phyloP scores from a whole-genome alignment of 2,888 invertebrate species.

The Eupithecia insigniata region DNA sequence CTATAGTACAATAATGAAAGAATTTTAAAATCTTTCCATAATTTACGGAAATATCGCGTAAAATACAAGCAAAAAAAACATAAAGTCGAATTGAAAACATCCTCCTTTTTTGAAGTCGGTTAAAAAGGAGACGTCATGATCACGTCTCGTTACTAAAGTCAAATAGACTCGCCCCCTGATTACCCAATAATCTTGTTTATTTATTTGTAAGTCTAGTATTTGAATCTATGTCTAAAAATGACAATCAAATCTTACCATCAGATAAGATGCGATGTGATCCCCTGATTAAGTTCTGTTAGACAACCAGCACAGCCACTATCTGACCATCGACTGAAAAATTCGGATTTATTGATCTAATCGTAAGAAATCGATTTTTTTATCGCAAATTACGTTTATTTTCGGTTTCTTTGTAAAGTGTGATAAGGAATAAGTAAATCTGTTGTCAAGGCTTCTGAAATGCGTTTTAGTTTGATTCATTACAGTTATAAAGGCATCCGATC shows the following conservation, averaged over 20 bases:
- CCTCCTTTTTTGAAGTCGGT: too few species aligned
- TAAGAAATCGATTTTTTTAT: constrained; percentile 75
- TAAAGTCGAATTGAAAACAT: too few species aligned
- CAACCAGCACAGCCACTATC: constrained; percentile 75
- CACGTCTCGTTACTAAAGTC: too few species aligned
- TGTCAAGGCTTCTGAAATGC: constrained; percentile 31
- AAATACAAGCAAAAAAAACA: too few species aligned
- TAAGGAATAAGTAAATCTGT: constrained; percentile 63
- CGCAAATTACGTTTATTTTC: constrained; percentile 75
- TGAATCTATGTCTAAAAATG: constrained; percentile 2
- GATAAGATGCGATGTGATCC: constrained; percentile 57
- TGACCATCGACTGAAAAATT: constrained; percentile 76
- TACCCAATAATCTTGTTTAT: neutral
- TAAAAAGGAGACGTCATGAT: too few species aligned
- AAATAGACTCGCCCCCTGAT: too few species aligned
- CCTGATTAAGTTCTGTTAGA: constrained; percentile 18
- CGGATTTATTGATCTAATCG: constrained; percentile 72
- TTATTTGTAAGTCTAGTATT: neutral
- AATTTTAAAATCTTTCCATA: too few species aligned
- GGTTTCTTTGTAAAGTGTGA: constrained; percentile 70
- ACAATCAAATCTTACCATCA: constrained; percentile 50
- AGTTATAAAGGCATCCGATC: neutral
- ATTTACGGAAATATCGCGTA: too few species aligned
- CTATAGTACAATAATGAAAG: too few species aligned
- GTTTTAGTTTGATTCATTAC: constrained; percentile 10